Base-by-base conservation (phyloP, 64 coral and sea anemone species). In the Actinia equina region DNA sequence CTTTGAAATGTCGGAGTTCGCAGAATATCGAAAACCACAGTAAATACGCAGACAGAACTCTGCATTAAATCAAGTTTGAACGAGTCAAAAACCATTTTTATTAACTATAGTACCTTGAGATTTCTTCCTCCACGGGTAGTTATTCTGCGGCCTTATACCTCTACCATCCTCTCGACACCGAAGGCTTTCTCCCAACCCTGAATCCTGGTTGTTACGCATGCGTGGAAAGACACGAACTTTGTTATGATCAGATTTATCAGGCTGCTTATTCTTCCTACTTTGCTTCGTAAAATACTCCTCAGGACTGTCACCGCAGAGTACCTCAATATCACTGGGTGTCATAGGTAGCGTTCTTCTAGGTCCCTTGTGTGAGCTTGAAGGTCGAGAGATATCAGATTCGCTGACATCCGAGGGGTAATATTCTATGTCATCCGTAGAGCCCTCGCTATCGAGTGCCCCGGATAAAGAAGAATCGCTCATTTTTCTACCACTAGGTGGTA, bases 161-260 rank as follows among this genome's bases (percentile, higher is more conserved):
- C 56, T 15, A 4, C 6, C 55, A 16, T 53, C 83, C n/a, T 44
- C 83, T 43, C n/a, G 53, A 58, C 56, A 19, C 17, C 17, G 17
- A 2, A 69, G 22, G 19, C 88, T 93, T 26, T 93, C 88, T 26
- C 91, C 91, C 25, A 89, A 70, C 53, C 84, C 88, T 78, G 91
- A 93, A 84, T 85, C 87, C 22, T 90, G 85, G 23, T 59, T 49
- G 23, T 43, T 83, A 9, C 3, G 63, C 54, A 60, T 60, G 18
- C 87, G 84, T 61, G 86, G 58, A 22, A 63, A 88, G 56, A 12
- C 57, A 58, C 22, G 7, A 55, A 7, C 19, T 4, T 8, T 52
- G 9, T 83, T 27, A 41, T 13, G 25, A 61, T 59, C 82, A 53
- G 7, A 60, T 58, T 7, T 74, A 74, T 30, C 69, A 15, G 12